Evolutionary conservation across 1,140 invertebrate species (phyloP).

Genomic region (Drosophila lacteicornis): DNA sequence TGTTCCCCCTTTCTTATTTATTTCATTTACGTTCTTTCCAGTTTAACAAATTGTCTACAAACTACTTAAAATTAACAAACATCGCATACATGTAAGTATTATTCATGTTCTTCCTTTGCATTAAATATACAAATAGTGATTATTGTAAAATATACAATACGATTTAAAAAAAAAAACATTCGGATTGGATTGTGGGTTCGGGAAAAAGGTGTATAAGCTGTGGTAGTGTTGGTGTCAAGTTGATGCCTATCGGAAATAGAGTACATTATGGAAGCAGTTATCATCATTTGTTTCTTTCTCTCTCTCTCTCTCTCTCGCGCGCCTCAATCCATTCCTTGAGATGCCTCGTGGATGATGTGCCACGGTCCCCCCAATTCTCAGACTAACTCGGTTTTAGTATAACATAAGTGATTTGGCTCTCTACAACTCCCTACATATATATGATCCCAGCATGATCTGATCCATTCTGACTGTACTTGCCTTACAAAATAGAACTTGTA

Average conservation of each 20-base stretch:
- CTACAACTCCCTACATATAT: constrained; percentile 11
- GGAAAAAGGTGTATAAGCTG: constrained; percentile 24
- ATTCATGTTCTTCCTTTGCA: constrained; percentile 38
- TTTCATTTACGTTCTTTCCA: constrained; percentile 53
- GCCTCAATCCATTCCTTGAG: constrained; percentile 4
- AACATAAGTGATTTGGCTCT: constrained; percentile 61
- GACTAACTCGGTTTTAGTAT: constrained; percentile 48
- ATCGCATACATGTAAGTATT: constrained; percentile 61
- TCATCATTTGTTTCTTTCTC: constrained; percentile 21
- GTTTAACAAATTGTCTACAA: constrained; percentile 77
- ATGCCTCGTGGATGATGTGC: constrained; percentile 41
- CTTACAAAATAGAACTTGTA: constrained; percentile 31
- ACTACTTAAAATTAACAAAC: constrained; percentile 79
- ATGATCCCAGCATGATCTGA: constrained; percentile 39
- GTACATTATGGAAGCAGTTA: constrained; percentile 70
- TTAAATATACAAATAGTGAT: constrained; percentile 69
- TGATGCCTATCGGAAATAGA: constrained; percentile 47
- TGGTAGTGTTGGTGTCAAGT: constrained; percentile 28
- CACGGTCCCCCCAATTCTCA: constrained; percentile 60
- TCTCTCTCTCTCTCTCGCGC: background rate
- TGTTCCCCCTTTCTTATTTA: constrained; percentile 68
- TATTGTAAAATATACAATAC: constrained; percentile 60
- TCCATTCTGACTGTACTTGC: constrained; percentile 17
- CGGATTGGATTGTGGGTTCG: constrained; percentile 25
- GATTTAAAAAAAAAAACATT: constrained; percentile 54